phyloP scores from a whole-genome alignment of 2,888 invertebrate species.

The Girardia tigrina region DNA sequence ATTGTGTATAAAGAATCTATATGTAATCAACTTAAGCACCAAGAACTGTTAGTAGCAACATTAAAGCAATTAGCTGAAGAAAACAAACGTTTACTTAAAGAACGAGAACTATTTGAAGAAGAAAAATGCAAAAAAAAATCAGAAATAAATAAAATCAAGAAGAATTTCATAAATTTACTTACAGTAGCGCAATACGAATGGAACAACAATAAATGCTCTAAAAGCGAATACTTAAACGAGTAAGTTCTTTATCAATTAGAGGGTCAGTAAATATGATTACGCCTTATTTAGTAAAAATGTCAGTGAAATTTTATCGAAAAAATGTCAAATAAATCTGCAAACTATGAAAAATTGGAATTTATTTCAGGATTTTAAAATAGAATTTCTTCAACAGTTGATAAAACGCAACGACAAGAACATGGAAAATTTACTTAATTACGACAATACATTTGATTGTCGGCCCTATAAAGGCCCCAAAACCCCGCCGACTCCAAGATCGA shows the following conservation, averaged over 20 bases:
- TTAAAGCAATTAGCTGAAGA: slow-evolving; percentile 14
- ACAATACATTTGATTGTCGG: slow-evolving; percentile 3
- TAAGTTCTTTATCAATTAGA: not conserved
- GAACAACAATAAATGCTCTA: not conserved
- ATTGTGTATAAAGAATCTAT: not conserved
- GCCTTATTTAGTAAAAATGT: not conserved
- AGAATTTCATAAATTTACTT: not conserved
- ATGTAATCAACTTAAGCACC: slow-evolving; percentile 1
- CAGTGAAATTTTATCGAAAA: not conserved
- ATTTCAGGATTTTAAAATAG: not conserved
- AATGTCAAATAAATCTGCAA: not conserved
- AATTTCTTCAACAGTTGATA: not conserved
- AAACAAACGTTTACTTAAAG: slow-evolving; percentile 2
- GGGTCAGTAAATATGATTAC: too few species aligned
- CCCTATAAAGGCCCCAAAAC: not conserved
- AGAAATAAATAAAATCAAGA: not conserved
- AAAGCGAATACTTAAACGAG: not conserved
- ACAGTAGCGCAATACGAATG: not conserved
- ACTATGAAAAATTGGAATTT: not conserved
- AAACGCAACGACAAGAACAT: not conserved
- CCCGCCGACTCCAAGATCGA: not conserved
- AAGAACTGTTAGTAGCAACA: not conserved
- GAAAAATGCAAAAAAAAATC: not conserved
- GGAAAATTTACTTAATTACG: not conserved
- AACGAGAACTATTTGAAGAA: not conserved